A percentile compares a stretch with the other conserved stretches of the same genome.
These are phyloP conservation scores for Xestia xanthographa DNA, from an alignment of 2,888 invertebrate species.

Conservation along the genomic window DNA sequence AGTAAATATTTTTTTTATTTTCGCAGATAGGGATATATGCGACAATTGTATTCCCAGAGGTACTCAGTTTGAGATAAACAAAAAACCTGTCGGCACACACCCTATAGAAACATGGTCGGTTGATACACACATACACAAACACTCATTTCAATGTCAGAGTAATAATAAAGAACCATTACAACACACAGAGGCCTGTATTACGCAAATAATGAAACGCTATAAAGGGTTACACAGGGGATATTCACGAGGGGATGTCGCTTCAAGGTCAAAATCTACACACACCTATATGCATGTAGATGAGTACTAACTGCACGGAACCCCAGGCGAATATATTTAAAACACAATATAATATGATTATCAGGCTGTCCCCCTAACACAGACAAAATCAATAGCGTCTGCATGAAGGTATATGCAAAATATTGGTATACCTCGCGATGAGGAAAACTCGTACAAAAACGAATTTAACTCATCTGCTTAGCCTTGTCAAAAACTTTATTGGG, in stretches of 20 bases:
- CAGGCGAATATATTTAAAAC: slow-evolving; percentile 86
- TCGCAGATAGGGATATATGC: background rate
- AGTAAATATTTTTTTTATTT: slow-evolving; percentile 10
- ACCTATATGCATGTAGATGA: slow-evolving; percentile 13
- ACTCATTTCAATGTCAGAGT: slow-evolving; percentile 54
- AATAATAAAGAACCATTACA: slow-evolving; percentile 62
- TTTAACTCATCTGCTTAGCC: background rate
- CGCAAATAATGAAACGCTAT: slow-evolving; percentile 67
- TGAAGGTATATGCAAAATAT: slow-evolving; percentile 82
- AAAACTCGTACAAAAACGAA: slow-evolving; percentile 48
- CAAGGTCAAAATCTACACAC: slow-evolving; percentile 75
- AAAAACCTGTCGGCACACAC: slow-evolving; percentile 41
- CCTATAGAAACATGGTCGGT: slow-evolving; percentile 16
- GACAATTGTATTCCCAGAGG: slow-evolving; percentile 7
- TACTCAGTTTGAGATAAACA: slow-evolving; percentile 27
- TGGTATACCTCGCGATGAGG: slow-evolving; percentile 74
- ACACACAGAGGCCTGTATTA: slow-evolving; percentile 47
- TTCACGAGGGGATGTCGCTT: slow-evolving; percentile 70
- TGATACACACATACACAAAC: slow-evolving; percentile 43
- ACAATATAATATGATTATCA: slow-evolving; percentile 89
- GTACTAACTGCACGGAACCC: slow-evolving; percentile 74
- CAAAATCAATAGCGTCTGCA: slow-evolving; percentile 90
- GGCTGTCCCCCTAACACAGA: slow-evolving; percentile 90
- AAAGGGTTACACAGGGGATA: slow-evolving; percentile 60
- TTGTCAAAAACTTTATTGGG: background rate